Evolutionary conservation across 2,888 invertebrate species (phyloP).

Genomic region (Belgica antarctica): DNA sequence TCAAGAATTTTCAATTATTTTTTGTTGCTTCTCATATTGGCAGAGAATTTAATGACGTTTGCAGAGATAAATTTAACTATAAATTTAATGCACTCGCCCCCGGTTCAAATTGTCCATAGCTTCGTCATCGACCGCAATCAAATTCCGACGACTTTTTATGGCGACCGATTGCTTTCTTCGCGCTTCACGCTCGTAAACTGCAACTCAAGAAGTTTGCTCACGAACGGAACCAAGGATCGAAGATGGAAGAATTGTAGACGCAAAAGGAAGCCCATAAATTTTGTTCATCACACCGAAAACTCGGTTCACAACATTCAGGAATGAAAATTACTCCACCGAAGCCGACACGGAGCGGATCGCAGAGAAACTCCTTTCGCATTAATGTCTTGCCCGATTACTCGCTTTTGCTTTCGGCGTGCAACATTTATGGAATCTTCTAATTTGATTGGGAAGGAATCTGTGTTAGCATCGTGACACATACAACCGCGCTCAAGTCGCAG

Average conservation of each 20-base stretch:
- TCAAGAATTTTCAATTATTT: neutral
- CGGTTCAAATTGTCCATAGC: neutral
- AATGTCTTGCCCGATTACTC: constrained; percentile 19
- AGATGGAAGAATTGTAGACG: neutral
- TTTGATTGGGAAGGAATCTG: constrained; percentile 20
- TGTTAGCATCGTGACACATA: constrained; percentile 10
- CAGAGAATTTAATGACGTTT: neutral
- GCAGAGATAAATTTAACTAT: neutral
- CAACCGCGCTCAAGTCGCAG: neutral
- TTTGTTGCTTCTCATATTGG: neutral
- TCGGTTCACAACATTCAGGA: constrained; percentile 33
- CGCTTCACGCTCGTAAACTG: constrained; percentile 3
- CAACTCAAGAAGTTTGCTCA: neutral
- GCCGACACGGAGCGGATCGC: neutral
- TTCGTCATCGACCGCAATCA: constrained; percentile 14
- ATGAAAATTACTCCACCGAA: constrained; percentile 22
- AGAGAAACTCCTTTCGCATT: constrained; percentile 5
- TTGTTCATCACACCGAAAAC: constrained; percentile 35
- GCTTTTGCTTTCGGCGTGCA: neutral
- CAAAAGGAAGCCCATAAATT: constrained; percentile 11
- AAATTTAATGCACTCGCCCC: constrained; percentile 6
- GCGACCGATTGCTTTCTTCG: neutral
- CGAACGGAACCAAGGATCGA: neutral
- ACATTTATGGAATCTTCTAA: constrained; percentile 6
- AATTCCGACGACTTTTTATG: constrained; percentile 14